Conservation (phyloP, 2,797 vertebrate genomes). For the Gadopsis marmoratus region DNA sequence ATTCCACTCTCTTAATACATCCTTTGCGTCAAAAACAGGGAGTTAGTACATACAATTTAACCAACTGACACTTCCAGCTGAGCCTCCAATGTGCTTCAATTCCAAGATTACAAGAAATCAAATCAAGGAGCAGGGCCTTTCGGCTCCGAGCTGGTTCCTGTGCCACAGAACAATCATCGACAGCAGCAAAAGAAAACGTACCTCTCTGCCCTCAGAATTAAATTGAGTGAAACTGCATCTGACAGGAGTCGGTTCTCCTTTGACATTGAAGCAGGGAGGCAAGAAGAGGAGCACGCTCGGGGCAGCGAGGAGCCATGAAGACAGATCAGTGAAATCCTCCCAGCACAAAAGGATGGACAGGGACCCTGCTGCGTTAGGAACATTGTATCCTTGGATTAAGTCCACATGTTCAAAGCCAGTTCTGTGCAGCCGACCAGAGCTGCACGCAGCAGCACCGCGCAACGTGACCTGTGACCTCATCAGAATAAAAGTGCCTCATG, state of each 20-base stretch:
- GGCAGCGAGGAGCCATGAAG: slow-evolving; percentile 10
- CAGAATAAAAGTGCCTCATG: no score
- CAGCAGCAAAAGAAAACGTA: not conserved
- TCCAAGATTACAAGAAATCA: not conserved
- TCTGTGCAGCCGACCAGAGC: slow-evolving; percentile 20
- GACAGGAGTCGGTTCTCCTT: slow-evolving; percentile 16
- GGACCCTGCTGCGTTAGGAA: slow-evolving; percentile 54
- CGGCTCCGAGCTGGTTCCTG: not conserved
- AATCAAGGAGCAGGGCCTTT: not conserved
- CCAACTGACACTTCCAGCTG: not conserved
- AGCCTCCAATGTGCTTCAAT: not conserved
- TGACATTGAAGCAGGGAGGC: slow-evolving; percentile 22
- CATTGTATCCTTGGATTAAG: slow-evolving; percentile 71
- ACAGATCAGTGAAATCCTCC: slow-evolving; percentile 24
- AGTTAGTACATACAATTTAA: not conserved
- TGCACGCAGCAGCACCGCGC: slow-evolving; percentile 4
- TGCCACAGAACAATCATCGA: not conserved
- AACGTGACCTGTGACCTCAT: slow-evolving; percentile 7
- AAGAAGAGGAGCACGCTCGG: slow-evolving; percentile 3
- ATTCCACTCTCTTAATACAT: no score
- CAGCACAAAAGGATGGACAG: slow-evolving; percentile 52
- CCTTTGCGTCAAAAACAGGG: not conserved
- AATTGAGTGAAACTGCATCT: not conserved
- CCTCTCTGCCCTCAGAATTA: not conserved
- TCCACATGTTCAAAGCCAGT: slow-evolving; percentile 25